Conservation (phyloP, 1,140 invertebrate genomes). For the Danaus melanippus region DNA sequence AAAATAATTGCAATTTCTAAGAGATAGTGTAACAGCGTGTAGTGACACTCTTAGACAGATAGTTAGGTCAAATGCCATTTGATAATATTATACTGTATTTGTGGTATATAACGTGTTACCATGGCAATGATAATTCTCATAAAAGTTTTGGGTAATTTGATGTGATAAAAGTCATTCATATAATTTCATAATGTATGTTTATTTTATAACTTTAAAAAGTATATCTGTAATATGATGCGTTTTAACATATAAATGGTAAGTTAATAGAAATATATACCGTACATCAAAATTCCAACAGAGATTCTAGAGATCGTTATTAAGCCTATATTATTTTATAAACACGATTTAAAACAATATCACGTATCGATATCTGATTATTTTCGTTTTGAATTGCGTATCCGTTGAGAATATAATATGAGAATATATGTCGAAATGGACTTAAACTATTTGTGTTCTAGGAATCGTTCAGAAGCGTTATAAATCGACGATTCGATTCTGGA, state of each 20-base stretch:
- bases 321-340: not conserved
- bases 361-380: constrained; percentile 9
- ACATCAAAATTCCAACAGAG: too few species aligned
- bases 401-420: constrained; percentile 12
- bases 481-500: constrained; percentile 34
- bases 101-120: constrained; percentile 16
- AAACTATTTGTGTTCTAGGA: constrained; percentile 45
- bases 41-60: constrained; percentile 41
- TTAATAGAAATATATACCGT: too few species aligned
- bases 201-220: constrained; percentile 4
- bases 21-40: constrained; percentile 46
- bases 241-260: too few species aligned
- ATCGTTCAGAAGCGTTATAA: constrained; percentile 41
- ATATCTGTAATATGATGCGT: too few species aligned
- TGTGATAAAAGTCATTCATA: too few species aligned
- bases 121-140: constrained; percentile 8
- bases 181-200: too few species aligned
- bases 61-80: constrained; percentile 46
- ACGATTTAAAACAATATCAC: constrained; percentile 16
- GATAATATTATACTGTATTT: constrained; percentile 31
- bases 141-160: too few species aligned
- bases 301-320: too few species aligned
- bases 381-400: constrained; percentile 14
- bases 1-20: constrained; percentile 38
- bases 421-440: constrained; percentile 26